Evolutionary conservation across 1,140 invertebrate genomes (phyloP), one percentile per base, ranked within the genome.

Genomic region (Akabosia matsudoensis): DNA sequence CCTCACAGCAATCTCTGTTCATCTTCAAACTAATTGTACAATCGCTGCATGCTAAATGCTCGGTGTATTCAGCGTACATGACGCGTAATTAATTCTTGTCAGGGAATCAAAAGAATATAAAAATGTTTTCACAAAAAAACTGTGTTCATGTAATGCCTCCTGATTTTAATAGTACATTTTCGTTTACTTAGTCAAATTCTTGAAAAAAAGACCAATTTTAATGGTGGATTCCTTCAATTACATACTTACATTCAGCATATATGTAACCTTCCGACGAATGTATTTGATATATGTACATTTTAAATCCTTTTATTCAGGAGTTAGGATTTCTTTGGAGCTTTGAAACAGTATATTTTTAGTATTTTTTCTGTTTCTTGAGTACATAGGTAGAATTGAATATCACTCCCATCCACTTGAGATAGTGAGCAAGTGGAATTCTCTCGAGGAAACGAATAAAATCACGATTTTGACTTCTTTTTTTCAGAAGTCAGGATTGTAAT

Each of bases 101-200:
- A 22, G 54, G 54, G 54, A 61, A 24, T 61, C 14, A 61, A n/a
- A 61, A 61, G 13, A 61, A 61, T 61, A 45, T n/a, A n/a, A n/a
- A 45, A 45, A 45, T 45, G 7, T 10, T 18, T 45, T 45, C 18
- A 45, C 7, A 45, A 45, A 45, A n/a, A n/a, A n/a, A n/a, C n/a
- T n/a, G n/a, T n/a, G n/a, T n/a, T n/a, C n/a, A n/a, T n/a, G n/a
- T n/a, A n/a, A n/a, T n/a, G n/a, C n/a, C n/a, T n/a, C n/a, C n/a
- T n/a, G n/a, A n/a, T n/a, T n/a, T n/a, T n/a, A n/a, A n/a, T 45
- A 45, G 37, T 45, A 45, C 37, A 45, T 45, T 45, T 45, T 45
- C n/a, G n/a, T n/a, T n/a, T n/a, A n/a, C n/a, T n/a, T n/a, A n/a
- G n/a, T n/a, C n/a, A n/a, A n/a, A n/a, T n/a, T n/a, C n/a, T n/a